Percentiles rank a stretch among this genome's conserved stretches.
Evolutionary conservation across 2,888 invertebrate species (phyloP).

Genomic region (Philhelius pedissequus): DNA sequence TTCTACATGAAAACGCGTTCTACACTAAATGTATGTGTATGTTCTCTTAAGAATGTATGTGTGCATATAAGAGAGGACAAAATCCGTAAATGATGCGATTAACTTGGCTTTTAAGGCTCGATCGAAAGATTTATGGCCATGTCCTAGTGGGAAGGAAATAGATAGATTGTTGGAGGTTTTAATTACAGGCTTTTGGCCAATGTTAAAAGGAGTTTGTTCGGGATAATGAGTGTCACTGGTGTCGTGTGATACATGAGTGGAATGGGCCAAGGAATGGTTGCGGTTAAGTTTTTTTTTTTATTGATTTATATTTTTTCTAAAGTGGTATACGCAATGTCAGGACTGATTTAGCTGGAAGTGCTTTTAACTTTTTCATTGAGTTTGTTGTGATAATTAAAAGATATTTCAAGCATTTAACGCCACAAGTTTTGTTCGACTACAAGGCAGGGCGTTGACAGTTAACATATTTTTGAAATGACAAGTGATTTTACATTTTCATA

Average conservation of each 20-base stretch:
- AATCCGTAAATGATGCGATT: slow-evolving; percentile 62
- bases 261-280: neutral
- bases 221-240: slow-evolving; percentile 62
- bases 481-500: neutral
- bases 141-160: slow-evolving; percentile 59
- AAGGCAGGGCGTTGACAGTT: neutral
- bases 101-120: slow-evolving; percentile 64
- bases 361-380: slow-evolving; percentile 48
- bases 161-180: slow-evolving; percentile 66
- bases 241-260: slow-evolving; percentile 55
- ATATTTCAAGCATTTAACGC: slow-evolving; percentile 21
- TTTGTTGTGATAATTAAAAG: slow-evolving; percentile 57
- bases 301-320: neutral
- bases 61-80: neutral
- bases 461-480: neutral
- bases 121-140: slow-evolving; percentile 58
- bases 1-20: slow-evolving; percentile 72
- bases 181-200: slow-evolving; percentile 56
- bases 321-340: slow-evolving; percentile 18
- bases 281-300: neutral
- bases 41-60: neutral
- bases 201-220: slow-evolving; percentile 43
- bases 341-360: neutral
- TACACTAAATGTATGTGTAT: slow-evolving; percentile 21
- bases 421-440: neutral